Conservation (phyloP, 2,797 vertebrate species). For the Melanotaenia boesemani region DNA sequence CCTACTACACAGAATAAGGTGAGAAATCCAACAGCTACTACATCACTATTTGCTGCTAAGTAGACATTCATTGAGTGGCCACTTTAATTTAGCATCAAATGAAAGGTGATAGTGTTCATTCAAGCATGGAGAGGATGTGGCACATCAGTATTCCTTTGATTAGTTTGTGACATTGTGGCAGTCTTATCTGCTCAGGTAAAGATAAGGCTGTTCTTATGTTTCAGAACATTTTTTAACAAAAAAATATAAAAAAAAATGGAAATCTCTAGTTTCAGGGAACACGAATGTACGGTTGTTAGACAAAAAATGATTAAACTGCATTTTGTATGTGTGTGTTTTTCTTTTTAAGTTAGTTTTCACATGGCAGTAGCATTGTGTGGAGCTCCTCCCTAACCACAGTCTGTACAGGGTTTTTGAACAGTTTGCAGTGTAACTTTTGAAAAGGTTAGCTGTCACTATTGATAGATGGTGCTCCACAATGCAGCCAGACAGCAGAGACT, state of each 20-base stretch:
- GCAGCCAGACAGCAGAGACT: conserved; percentile 57
- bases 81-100: conserved; percentile 12
- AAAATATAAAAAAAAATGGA: background rate
- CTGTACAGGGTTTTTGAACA: conserved; percentile 35
- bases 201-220: conserved; percentile 18
- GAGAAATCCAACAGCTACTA: background rate
- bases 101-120: background rate
- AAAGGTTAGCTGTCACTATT: conserved; percentile 67
- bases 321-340: conserved; percentile 53
- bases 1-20: background rate
- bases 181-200: conserved; percentile 37
- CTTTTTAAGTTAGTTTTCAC: conserved; percentile 7
- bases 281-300: background rate
- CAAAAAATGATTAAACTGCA: conserved; percentile 32
- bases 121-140: background rate
- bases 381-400: conserved; percentile 66
- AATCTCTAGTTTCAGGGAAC: background rate
- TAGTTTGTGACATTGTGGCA: conserved; percentile 2
- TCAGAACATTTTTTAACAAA: background rate
- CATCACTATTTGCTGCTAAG: conserved; percentile 1
- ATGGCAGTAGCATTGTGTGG: conserved; percentile 29
- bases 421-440: conserved; percentile 54
- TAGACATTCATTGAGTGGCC: background rate
- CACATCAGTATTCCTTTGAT: conserved; percentile 1
- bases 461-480: conserved; percentile 64